Evolutionary conservation across 2,797 vertebrate genomes (phyloP).

Genomic region (Leptodactylus fallax): DNA sequence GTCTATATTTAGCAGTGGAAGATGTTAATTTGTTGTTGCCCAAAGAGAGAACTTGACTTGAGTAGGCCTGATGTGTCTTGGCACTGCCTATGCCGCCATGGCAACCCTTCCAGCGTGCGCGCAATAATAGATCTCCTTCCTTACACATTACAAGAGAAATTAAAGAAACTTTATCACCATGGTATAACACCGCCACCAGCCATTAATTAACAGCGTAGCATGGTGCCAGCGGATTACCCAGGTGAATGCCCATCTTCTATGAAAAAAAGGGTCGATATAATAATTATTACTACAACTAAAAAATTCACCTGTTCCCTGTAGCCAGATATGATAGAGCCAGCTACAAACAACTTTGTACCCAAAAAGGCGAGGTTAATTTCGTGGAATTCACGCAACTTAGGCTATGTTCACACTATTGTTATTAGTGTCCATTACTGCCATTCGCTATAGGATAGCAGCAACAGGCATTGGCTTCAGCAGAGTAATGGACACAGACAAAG

Average conservation of each 20-base stretch:
- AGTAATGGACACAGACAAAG: no score
- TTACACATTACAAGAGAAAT: neutral
- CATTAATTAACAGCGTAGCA: slow-evolving; percentile 47
- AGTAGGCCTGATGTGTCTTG: slow-evolving; percentile 7
- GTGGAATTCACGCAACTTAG: no score
- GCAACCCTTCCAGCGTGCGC: slow-evolving; percentile 34
- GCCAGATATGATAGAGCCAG: neutral
- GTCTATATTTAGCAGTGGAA: slow-evolving; percentile 34
- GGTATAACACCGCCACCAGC: neutral
- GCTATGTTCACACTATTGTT: no score
- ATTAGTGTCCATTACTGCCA: no score
- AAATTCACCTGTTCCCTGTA: neutral
- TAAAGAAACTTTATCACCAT: neutral
- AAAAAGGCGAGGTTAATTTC: no score
- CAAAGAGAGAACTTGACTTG: slow-evolving; percentile 34
- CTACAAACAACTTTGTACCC: neutral
- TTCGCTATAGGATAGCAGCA: no score
- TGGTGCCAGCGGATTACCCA: neutral
- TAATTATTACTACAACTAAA: neutral
- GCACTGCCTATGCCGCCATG: slow-evolving; percentile 26
- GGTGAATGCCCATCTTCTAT: neutral
- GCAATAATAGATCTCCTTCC: slow-evolving; percentile 20
- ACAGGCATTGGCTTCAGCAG: no score
- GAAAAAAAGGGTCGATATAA: no score
- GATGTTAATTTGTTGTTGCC: slow-evolving; percentile 5